A percentile compares a stretch with the other conserved stretches of the same genome.
Evolutionary conservation across 2,888 invertebrate species (phyloP).

Genomic region (Nemotelus nigrinus): DNA sequence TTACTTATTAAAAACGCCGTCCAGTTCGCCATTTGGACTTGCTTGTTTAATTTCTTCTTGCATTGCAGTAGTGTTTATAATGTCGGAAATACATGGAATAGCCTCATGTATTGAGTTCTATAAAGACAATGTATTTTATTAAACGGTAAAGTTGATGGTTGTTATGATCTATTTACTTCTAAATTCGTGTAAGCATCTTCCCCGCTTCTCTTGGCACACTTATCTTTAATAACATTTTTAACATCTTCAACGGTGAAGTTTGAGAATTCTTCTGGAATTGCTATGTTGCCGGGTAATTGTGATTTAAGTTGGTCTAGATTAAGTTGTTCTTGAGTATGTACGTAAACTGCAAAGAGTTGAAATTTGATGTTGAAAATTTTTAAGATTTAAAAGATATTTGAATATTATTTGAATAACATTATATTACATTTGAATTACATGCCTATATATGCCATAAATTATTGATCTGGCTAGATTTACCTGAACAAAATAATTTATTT

Average conservation of each 20-base stretch:
- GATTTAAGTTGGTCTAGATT: constrained; percentile 45
- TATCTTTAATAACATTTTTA: constrained; percentile 69
- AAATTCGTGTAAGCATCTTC: constrained; percentile 69
- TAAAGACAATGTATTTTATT: too few species aligned
- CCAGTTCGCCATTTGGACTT: constrained; percentile 75
- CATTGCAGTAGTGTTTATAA: constrained; percentile 71
- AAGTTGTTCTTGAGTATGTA: constrained; percentile 29
- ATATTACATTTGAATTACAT: too few species aligned
- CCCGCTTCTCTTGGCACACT: constrained; percentile 73
- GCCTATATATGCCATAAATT: too few species aligned
- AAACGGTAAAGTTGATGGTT: not conserved
- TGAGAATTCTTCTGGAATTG: constrained; percentile 48
- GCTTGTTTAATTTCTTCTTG: constrained; percentile 75
- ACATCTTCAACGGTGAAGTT: constrained; percentile 63
- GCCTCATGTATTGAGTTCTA: too few species aligned
- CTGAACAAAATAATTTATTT: too few species aligned
- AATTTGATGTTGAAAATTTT: not conserved
- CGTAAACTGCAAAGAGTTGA: constrained; percentile 25
- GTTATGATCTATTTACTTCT: constrained; percentile 57
- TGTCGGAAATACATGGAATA: constrained; percentile 68
- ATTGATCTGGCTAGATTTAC: too few species aligned
- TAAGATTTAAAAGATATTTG: too few species aligned
- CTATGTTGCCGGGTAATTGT: constrained; percentile 39
- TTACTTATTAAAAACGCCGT: constrained; percentile 75
- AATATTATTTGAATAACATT: too few species aligned